Percentiles rank a stretch among this genome's conserved stretches.
Evolutionary conservation across 1,140 invertebrate genomes (phyloP).

Genomic region (Drosophila fuyamai): DNA sequence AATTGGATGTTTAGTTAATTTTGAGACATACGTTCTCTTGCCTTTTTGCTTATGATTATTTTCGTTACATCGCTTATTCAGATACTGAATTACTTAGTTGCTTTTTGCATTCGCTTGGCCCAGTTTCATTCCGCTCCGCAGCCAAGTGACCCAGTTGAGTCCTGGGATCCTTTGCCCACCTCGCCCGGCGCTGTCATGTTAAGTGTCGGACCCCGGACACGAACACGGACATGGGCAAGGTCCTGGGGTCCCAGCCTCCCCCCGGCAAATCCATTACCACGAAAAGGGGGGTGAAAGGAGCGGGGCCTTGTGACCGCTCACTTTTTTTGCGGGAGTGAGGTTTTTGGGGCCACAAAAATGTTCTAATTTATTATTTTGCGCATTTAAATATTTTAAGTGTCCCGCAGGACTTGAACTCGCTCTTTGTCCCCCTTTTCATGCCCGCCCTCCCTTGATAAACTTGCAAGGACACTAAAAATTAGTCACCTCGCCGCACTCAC

Average conservation of each 20-base stretch:
- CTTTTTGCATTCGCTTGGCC: constrained; percentile 7
- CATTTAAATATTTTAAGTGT: constrained; percentile 83
- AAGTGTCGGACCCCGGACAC: constrained; percentile 53
- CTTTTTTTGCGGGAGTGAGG: constrained; percentile 24
- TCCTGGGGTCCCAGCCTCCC: constrained; percentile 16
- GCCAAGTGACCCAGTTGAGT: constrained; percentile 40
- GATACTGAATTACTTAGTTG: constrained; percentile 48
- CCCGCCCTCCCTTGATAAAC: constrained; percentile 54
- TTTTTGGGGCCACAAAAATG: constrained; percentile 45
- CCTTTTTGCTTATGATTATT: background rate
- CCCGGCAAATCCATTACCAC: background rate
- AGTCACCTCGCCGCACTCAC: constrained; percentile 62
- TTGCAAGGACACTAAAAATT: constrained; percentile 82
- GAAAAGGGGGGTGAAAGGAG: constrained; percentile 13
- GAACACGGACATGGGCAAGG: constrained; percentile 29
- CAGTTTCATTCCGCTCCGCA: background rate
- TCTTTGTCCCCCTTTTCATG: constrained; percentile 18
- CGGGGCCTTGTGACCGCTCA: constrained; percentile 16
- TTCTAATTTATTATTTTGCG: constrained; percentile 83
- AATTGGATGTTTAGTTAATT: too few relatives aligned
- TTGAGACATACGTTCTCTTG: background rate
- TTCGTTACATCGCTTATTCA: constrained; percentile 20
- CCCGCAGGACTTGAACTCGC: constrained; percentile 64
- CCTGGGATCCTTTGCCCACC: constrained; percentile 15
- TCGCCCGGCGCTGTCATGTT: constrained; percentile 55